Evolutionary conservation across 2,888 invertebrate genomes (phyloP).

Genomic region (Cataglyphis altisquamis): DNA sequence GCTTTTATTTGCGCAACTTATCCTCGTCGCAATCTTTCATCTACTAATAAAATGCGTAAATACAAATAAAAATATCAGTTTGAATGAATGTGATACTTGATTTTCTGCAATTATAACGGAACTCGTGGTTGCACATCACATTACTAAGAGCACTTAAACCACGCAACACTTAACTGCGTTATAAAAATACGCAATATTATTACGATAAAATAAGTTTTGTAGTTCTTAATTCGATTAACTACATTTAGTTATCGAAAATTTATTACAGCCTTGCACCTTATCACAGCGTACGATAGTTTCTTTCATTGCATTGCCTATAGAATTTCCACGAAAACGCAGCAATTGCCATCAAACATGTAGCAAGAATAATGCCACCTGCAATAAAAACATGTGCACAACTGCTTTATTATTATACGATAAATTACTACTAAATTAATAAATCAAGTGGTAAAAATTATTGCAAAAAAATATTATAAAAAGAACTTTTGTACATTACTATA

Average conservation of each 20-base stretch:
- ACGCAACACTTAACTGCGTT: constrained; percentile 73
- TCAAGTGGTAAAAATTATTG: not conserved
- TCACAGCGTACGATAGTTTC: constrained; percentile 96
- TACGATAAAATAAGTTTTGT: constrained; percentile 74
- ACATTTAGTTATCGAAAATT: constrained; percentile 66
- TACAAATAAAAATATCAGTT: constrained; percentile 55
- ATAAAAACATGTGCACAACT: constrained; percentile 58
- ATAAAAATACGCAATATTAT: constrained; percentile 77
- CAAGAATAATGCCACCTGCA: constrained; percentile 93
- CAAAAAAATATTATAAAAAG: not conserved
- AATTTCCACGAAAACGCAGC: constrained; percentile 95
- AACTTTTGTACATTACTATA: not conserved
- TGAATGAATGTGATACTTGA: constrained; percentile 32
- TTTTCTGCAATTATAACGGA: constrained; percentile 53
- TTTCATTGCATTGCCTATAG: constrained; percentile 94
- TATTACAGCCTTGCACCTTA: constrained; percentile 71
- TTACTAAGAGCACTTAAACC: constrained; percentile 79
- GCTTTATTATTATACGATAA: constrained; percentile 61
- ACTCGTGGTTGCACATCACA: constrained; percentile 74
- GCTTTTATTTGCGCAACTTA: not conserved
- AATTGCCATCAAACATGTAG: constrained; percentile 92
- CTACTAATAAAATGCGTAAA: constrained; percentile 57
- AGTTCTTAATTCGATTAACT: constrained; percentile 70
- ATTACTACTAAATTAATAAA: not conserved
- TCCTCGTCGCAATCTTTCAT: constrained; percentile 20